Evolutionary conservation across 2,113 vertebrate species (phyloP), one percentile per base, ranked within the genome.

Genomic region (Noctilio leporinus): DNA sequence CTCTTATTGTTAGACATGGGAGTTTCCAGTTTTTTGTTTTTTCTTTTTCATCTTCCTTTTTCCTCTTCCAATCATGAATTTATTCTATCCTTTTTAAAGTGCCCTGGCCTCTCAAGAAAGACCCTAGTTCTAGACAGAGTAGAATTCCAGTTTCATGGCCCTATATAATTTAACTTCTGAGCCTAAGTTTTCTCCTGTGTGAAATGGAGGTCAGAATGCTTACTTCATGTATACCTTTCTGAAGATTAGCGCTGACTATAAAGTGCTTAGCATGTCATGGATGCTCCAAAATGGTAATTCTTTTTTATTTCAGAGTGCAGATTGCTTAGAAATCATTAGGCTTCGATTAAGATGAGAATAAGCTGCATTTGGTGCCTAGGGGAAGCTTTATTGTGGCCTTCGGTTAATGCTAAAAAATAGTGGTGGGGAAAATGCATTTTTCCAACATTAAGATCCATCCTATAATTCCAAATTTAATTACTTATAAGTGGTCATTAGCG

Each of bases 381-480:
- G 86, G 40, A 77, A 94, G 84, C 47, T 40, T 82, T 28, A 5
- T 69, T 91, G 78, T 75, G 20, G 49, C 59, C 38, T 73, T 89
- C 67, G 73, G 15, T 92, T 67, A 53, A 55, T 81, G 45, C 65
- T 77, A 51, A 70, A 93, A 59, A 88, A 65, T 49, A 73, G 95
- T 96, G 77, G 33, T 70, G 86, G 55, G 69, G 59, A 80, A 93
- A 97, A 89, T 91, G 59, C 73, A 75, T 88, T 94, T 97, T 47
- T 73, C 90, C 57, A 75, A 65, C 64, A 88, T 95, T 91, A 96
- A 96, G 62, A 89, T 92, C 86, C 69, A 89, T 92, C 86, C 69
- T 93, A 0, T 96, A 83, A 97, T 96, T 96, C 82, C 86, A 85
- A 95, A 96, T 93, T 91, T 75, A 95, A 83, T 97, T 95, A 89